These are phyloP conservation scores for Psilopogon haemacephalus DNA, from an alignment of 2,113 vertebrate species.

Conservation along the genomic window DNA sequence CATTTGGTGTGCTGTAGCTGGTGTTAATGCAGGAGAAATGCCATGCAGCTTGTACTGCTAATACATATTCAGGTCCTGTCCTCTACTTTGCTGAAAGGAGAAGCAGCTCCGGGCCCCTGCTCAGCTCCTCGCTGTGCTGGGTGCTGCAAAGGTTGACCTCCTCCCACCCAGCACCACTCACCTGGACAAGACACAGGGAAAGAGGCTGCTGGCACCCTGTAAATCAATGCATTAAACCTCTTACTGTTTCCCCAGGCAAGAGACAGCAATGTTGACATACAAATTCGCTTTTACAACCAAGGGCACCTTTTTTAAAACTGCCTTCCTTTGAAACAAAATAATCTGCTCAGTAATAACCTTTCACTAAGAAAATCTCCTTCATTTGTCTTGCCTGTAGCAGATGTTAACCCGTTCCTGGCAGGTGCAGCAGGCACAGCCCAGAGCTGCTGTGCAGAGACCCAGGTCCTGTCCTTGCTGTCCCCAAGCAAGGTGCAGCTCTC, in stretches of 20 bases:
- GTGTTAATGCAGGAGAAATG: neutral
- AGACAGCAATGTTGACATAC: neutral
- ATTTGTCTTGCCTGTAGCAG: fast-evolving
- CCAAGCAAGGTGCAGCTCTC: neutral
- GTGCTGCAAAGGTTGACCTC: neutral
- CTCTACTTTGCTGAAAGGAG: neutral
- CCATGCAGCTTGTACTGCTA: neutral
- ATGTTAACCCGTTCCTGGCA: neutral
- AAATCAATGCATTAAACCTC: neutral
- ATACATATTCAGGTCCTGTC: neutral
- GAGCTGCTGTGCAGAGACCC: neutral
- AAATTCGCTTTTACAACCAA: neutral
- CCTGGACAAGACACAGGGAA: neutral
- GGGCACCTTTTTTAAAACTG: neutral
- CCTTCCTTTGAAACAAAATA: neutral
- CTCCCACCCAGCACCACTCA: neutral
- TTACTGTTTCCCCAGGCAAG: neutral
- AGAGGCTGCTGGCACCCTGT: neutral
- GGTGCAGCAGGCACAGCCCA: neutral
- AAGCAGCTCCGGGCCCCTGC: neutral
- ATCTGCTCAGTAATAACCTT: neutral
- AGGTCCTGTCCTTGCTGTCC: neutral
- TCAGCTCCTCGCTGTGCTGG: neutral
- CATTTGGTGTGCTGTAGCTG: neutral
- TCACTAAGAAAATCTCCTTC: neutral